Percentiles rank a stretch among this genome's conserved stretches.
These are phyloP conservation scores for Mungos mungo DNA, from an alignment of 2,113 vertebrate genomes.

Conservation along the genomic window DNA sequence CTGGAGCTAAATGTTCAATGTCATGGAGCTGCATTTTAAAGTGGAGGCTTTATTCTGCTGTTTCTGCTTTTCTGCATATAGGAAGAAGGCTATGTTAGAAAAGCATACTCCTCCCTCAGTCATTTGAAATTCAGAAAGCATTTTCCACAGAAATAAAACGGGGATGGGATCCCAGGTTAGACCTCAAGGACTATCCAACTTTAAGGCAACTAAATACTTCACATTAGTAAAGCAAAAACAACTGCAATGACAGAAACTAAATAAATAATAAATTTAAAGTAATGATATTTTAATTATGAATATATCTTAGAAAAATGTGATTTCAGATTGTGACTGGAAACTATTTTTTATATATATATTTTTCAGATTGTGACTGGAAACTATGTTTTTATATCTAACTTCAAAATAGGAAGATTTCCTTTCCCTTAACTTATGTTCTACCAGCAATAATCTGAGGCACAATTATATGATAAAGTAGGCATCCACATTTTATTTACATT, in stretches of 20 bases:
- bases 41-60: background rate
- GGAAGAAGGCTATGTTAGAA: background rate
- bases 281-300: background rate
- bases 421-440: constrained; percentile 13
- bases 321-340: background rate
- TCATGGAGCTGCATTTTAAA: background rate
- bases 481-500: background rate
- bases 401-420: constrained; percentile 12
- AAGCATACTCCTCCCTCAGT: background rate
- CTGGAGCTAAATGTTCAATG: background rate
- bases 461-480: background rate
- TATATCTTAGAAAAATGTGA: background rate
- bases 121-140: background rate
- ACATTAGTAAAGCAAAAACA: background rate
- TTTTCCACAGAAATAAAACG: constrained; percentile 15
- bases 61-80: background rate
- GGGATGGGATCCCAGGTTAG: background rate
- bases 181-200: background rate
- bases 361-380: background rate
- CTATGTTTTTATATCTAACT: background rate
- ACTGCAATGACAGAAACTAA: background rate
- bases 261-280: background rate
- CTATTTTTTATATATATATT: background rate
- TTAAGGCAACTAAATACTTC: background rate
- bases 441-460: background rate